Conservation (phyloP, 1,140 invertebrate genomes). For the Drosophila tani region DNA sequence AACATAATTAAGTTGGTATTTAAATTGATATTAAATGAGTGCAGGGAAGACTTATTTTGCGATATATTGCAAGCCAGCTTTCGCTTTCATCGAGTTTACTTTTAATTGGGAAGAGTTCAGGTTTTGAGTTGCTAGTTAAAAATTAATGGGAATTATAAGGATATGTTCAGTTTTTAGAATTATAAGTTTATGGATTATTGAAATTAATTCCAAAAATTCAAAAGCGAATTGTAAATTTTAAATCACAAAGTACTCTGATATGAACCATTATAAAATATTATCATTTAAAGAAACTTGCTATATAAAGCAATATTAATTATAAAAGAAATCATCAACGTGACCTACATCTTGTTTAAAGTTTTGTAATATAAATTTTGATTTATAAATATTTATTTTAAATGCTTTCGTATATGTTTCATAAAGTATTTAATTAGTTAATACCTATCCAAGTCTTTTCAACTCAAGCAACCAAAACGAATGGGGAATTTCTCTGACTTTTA, state of each 20-base stretch:
- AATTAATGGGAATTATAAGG: background rate
- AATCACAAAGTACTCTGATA: background rate
- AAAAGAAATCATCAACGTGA: background rate
- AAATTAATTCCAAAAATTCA: background rate
- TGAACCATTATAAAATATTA: background rate
- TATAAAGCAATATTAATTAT: background rate
- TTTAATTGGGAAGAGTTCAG: background rate
- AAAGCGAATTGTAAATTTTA: too few relatives aligned
- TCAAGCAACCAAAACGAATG: background rate
- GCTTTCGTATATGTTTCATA: too few relatives aligned
- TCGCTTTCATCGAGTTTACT: conserved; percentile 3
- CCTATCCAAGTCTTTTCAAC: background rate
- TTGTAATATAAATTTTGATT: too few relatives aligned
- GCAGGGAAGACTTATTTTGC: background rate
- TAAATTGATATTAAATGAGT: background rate
- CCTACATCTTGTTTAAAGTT: background rate
- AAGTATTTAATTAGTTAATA: background rate
- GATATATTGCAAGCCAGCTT: conserved; percentile 2
- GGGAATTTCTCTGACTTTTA: conserved; percentile 3
- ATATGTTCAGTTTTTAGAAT: background rate
- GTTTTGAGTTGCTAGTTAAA: background rate
- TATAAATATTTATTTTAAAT: background rate
- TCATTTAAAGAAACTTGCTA: background rate
- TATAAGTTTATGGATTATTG: background rate
- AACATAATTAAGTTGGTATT: background rate